Base-by-base conservation (phyloP, 2,797 vertebrate species). In the Urophycis tenuis region DNA sequence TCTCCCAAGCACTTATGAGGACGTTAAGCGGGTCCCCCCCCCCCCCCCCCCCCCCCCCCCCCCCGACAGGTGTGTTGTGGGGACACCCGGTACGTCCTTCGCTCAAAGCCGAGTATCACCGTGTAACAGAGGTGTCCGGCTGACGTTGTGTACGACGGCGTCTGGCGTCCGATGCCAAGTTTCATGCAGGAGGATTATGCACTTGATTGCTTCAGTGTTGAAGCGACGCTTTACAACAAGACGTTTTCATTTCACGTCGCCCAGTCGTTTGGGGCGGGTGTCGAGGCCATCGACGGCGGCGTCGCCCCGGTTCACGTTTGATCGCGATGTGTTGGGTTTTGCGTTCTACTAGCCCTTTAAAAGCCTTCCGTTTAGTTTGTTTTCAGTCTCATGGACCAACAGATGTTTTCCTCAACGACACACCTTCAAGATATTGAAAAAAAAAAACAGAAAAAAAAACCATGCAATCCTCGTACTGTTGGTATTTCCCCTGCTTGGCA, bases 121-220 rank as follows among this genome's bases (percentile, higher is more conserved):
- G 72, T 75, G 72, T 75, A 73, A 70, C 67, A 73, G 72, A 79
- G 39, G 36, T 60, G 19, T 87, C 80, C 85, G 32, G 60, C 72
- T 80, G 76, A 81, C 81, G 73, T 81, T 72, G 53, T 76, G 80
- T 77, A 7, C 53, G 64, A 82, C 53, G 71, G n/a, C 72, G 72
- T 79, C 71, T 75, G 33, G 74, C 79, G 74, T 81, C 80, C 80
- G 45, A 87, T 82, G 85, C 85, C 79, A 86, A 84, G 83, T 79
- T 80, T 76, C 72, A 80, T 41, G 36, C 78, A 78, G 73, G 77
- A 83, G 70, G 77, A 80, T 78, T 80, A 87, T 86, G 89, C 88
- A 89, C 88, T 89, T 88, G n/a, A n/a, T n/a, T 86, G 77, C 73
- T 86, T n/a, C n/a, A 41, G 70, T 79, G 76, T 80, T 80, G 80